Percentiles rank a stretch among this genome's conserved stretches.
phyloP scores from a whole-genome alignment of 2,797 vertebrate species.

The Iguana delicatissima region DNA sequence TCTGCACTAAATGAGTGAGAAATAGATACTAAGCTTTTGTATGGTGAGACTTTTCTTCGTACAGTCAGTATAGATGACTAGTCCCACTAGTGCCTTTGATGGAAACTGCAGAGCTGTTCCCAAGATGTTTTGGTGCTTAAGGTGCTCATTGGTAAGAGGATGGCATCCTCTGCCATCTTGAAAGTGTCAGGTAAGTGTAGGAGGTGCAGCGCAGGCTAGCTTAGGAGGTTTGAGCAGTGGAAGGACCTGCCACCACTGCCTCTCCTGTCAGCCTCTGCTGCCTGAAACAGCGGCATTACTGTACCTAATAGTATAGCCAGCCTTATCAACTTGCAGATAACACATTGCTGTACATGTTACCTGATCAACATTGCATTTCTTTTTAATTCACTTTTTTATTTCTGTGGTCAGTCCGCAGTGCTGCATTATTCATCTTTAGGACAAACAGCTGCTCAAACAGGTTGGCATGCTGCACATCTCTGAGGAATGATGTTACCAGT shows the following conservation, averaged over 20 bases:
- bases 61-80: neutral
- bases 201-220: neutral
- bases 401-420: neutral
- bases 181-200: neutral
- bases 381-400: neutral
- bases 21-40: neutral
- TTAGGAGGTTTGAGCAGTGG: neutral
- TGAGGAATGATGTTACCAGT: neutral
- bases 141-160: too few species aligned
- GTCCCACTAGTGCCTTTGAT: neutral
- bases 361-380: neutral
- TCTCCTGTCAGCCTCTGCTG: neutral
- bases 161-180: neutral
- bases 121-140: neutral
- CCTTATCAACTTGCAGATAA: neutral
- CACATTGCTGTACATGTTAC: slow-evolving; percentile 7
- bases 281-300: neutral
- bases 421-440: neutral
- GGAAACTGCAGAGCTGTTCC: neutral
- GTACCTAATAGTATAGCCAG: neutral
- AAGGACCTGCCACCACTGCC: neutral
- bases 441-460: slow-evolving; percentile 21
- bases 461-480: accelerated
- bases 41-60: neutral
- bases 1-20: neutral